phyloP scores from a whole-genome alignment of 2,888 invertebrate genomes.

The Cephus pygmeus region DNA sequence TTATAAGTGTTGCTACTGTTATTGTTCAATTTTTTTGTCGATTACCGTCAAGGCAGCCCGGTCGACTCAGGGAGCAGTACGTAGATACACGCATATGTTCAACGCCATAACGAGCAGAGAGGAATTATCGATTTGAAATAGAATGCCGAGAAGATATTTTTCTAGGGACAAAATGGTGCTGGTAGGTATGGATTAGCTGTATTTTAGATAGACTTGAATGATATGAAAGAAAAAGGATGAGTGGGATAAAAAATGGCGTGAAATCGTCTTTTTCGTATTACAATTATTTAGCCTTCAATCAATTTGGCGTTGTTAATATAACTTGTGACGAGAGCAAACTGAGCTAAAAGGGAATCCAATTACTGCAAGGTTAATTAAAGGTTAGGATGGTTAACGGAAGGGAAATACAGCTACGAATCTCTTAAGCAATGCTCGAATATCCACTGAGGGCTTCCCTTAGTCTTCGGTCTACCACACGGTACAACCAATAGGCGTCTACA shows the following conservation, averaged over 20 bases:
- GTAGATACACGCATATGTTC: not conserved
- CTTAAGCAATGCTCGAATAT: not conserved
- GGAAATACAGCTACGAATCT: not conserved
- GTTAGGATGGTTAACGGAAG: not conserved
- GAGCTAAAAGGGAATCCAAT: not conserved
- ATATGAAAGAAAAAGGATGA: not conserved
- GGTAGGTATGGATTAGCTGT: not conserved
- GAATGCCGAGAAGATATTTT: not conserved
- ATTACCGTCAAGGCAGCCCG: not conserved
- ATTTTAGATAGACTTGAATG: not conserved
- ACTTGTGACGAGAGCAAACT: not conserved
- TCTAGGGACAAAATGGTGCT: not conserved
- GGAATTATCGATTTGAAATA: not conserved
- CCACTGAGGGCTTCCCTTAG: not conserved
- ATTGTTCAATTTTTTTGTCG: not conserved
- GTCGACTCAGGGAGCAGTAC: not conserved
- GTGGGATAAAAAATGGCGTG: not conserved
- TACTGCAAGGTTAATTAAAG: not conserved
- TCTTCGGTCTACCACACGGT: not conserved
- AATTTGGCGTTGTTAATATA: not conserved
- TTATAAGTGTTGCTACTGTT: not conserved
- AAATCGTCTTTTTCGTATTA: not conserved
- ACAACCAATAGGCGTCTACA: not conserved
- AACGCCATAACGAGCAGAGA: not conserved
- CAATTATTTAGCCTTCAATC: not conserved